Conservation (phyloP, 2,113 vertebrate genomes). For the Amblyopsis rosae region DNA sequence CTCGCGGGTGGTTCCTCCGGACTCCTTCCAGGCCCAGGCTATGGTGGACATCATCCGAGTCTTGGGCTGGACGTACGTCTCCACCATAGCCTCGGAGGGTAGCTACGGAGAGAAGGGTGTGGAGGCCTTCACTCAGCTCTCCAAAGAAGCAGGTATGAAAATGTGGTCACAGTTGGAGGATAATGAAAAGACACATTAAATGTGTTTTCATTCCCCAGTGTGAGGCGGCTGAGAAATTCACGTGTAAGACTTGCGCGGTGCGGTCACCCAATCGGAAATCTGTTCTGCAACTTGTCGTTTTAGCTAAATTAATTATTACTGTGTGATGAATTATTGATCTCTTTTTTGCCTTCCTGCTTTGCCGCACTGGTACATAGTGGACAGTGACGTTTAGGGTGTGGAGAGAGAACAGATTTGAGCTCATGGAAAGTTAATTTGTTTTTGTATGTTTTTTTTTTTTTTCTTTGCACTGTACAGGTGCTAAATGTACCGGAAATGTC, state of each 20-base stretch:
- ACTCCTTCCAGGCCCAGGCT: conserved; percentile 98
- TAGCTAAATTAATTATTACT: conserved; percentile 38
- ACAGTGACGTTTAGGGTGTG: conserved; percentile 41
- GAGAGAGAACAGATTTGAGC: conserved; percentile 20
- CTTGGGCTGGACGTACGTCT: conserved; percentile 96
- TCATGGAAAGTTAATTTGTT: no score
- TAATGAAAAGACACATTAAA: neutral
- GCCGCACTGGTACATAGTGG: conserved; percentile 35
- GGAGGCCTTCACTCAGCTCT: conserved; percentile 96
- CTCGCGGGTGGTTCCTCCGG: conserved; percentile 96
- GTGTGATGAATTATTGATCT: conserved; percentile 65
- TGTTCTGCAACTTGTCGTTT: conserved; percentile 33
- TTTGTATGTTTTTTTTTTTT: no score
- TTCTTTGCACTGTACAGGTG: no score
- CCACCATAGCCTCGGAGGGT: conserved; percentile 95
- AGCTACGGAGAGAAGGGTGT: conserved; percentile 98
- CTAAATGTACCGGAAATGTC: no score
- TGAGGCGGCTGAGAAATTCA: conserved; percentile 12
- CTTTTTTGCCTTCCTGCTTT: conserved; percentile 43
- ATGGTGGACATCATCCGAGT: conserved; percentile 98
- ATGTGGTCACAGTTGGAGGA: neutral
- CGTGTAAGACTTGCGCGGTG: conserved; percentile 3
- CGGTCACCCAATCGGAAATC: conserved; percentile 15
- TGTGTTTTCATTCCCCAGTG: neutral
- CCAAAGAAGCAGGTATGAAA: conserved; percentile 92